These are phyloP conservation scores for Machimus atricapillus DNA, from an alignment of 2,888 invertebrate species.

Conservation along the genomic window DNA sequence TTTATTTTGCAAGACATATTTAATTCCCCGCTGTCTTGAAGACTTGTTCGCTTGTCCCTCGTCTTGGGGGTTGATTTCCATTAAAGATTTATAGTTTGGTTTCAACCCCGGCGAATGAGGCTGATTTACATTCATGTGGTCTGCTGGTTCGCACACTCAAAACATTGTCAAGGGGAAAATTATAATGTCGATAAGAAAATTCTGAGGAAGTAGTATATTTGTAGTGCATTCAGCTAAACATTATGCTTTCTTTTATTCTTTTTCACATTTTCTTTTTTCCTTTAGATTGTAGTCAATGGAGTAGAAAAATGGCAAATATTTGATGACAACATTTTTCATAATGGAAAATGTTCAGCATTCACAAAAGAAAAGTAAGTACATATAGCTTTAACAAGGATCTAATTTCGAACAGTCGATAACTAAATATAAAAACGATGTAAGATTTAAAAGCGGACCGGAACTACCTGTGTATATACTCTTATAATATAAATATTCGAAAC, in stretches of 20 bases:
- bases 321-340: neutral
- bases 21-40: neutral
- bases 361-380: neutral
- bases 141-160: neutral
- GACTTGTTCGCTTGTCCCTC: neutral
- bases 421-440: no score
- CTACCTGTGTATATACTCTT: no score
- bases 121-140: neutral
- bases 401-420: no score
- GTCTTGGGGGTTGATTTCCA: neutral
- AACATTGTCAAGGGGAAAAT: neutral
- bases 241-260: neutral
- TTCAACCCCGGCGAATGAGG: neutral
- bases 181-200: neutral
- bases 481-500: no score
- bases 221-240: neutral
- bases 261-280: neutral
- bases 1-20: neutral
- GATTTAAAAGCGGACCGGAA: no score
- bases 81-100: conserved; percentile 3
- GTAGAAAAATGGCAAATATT: neutral
- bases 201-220: neutral
- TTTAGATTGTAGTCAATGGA: neutral
- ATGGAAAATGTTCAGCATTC: neutral
- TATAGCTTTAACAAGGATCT: no score